A percentile compares a stretch with the other conserved stretches of the same genome.
Conservation (phyloP, 2,888 invertebrate species). For the Nomada flava region DNA sequence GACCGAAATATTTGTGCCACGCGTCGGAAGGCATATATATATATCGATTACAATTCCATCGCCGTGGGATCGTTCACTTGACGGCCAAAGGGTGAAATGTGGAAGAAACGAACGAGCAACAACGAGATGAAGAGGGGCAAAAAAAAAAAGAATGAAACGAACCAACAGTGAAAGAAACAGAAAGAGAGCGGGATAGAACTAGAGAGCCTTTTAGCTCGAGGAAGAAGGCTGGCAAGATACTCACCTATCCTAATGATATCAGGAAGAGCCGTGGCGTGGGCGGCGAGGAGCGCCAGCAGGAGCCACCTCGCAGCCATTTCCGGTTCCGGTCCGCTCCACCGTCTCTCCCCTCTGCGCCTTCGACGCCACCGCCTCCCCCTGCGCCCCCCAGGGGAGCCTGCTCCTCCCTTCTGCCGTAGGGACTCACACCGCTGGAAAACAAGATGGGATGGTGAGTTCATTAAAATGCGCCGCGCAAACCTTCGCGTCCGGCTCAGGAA, state of each 20-base stretch:
- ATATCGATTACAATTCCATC: conserved; percentile 49
- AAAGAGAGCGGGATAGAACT: conserved; percentile 15
- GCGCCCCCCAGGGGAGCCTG: conserved; percentile 54
- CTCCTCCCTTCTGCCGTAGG: conserved; percentile 53
- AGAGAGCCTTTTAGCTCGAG: conserved; percentile 48
- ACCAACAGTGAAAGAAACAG: not conserved
- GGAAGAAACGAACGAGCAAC: not conserved
- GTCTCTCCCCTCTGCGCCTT: conserved; percentile 55
- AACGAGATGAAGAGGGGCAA: not conserved
- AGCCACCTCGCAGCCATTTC: conserved; percentile 81
- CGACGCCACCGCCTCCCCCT: conserved; percentile 61
- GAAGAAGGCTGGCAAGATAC: conserved; percentile 72
- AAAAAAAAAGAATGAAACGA: not conserved
- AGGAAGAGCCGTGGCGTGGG: conserved; percentile 82
- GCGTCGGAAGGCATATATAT: conserved; percentile 1
- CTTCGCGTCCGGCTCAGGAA: conserved; percentile 61
- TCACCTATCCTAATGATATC: conserved; percentile 86
- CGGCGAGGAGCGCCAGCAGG: conserved; percentile 78
- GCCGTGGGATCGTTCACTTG: conserved; percentile 10
- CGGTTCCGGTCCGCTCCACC: conserved; percentile 76
- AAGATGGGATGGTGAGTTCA: conserved; percentile 73
- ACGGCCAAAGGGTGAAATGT: not conserved
- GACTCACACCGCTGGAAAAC: conserved; percentile 71
- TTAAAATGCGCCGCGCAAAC: conserved; percentile 75
- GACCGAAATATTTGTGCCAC: not conserved